Base-by-base conservation (phyloP, 2,113 vertebrate species). In the Isichthys henryi region DNA sequence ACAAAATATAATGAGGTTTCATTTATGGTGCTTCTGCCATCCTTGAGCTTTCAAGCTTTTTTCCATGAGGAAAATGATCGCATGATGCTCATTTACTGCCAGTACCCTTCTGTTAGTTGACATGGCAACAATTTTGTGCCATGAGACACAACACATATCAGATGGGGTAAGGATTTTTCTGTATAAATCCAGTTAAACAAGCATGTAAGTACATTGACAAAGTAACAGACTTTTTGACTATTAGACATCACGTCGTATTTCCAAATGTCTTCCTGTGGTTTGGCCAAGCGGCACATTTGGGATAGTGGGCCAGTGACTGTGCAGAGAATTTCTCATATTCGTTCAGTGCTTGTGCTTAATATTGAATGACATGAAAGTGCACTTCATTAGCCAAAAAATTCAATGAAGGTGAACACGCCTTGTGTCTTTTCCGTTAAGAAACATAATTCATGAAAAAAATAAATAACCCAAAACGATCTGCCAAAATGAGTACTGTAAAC, bases 71-170 rank as follows among this genome's bases (percentile, higher is more conserved):
- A 46, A 53, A 62, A 43, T 6, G 53, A 66, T n/a, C 39, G 0
- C 35, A 88, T 35, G 31, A 15, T 62, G 39, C 56, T 88, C 35
- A 88, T 86, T 53, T 35, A 86, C 85, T 84, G 43, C 82, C 50
- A 56, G 56, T 39, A 66, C 56, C 56, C 53, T 27, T 88, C 87
- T 88, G 87, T 31, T 58, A 43, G 86, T 88, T 88, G 56, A 53
- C 87, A 66, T 88, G 87, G 87, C 21, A 48, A 88, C 87, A 39
- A n/a, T 62, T 88, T 66, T 66, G 53, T 53, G 35, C 17, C 17
- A 45, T 21, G 5, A 39, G 52, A 45, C 39, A 35, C 3, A 39
- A 39, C 87, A 39, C 86, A 39, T 21, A 45, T 88, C 56, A 45
- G 21, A 11, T 86, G 15, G 83, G 35, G 53, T 31, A 43, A 87